Percentiles rank a stretch among this genome's conserved stretches.
These are phyloP conservation scores for Lasioglossum villosulum DNA, from an alignment of 2,888 invertebrate genomes.

Conservation along the genomic window DNA sequence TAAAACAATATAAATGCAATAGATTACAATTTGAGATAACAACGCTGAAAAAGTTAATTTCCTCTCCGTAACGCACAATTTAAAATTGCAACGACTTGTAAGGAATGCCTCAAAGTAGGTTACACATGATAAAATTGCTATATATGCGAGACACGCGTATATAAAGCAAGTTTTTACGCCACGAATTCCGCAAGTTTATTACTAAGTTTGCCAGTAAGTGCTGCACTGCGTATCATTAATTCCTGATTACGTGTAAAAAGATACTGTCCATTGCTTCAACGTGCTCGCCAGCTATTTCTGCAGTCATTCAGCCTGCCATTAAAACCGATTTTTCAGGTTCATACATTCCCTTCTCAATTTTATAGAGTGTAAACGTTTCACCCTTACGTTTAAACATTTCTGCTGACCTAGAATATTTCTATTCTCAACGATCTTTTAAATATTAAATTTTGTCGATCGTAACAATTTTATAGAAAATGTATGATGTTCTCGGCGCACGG, in stretches of 20 bases:
- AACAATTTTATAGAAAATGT: too few relatives aligned
- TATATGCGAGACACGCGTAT: not conserved
- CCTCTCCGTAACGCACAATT: not conserved
- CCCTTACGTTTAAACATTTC: too few relatives aligned
- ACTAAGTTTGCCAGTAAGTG: not conserved
- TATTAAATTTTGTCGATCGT: too few relatives aligned
- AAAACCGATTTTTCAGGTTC: not conserved
- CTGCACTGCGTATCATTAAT: not conserved
- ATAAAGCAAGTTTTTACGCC: not conserved
- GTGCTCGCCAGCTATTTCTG: not conserved
- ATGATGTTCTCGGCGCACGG: too few relatives aligned
- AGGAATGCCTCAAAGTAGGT: not conserved
- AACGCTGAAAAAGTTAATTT: not conserved
- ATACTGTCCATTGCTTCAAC: not conserved
- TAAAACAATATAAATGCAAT: not conserved
- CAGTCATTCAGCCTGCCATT: not conserved
- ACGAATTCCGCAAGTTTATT: not conserved
- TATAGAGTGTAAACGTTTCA: not conserved
- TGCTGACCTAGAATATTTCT: too few relatives aligned
- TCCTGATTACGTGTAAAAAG: not conserved
- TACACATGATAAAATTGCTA: not conserved
- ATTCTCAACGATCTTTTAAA: too few relatives aligned
- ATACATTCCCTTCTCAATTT: not conserved
- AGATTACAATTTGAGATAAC: not conserved
- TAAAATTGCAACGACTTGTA: not conserved